Evolutionary conservation across 2,888 invertebrate genomes (phyloP).

Genomic region (Galerucella nymphaeae): DNA sequence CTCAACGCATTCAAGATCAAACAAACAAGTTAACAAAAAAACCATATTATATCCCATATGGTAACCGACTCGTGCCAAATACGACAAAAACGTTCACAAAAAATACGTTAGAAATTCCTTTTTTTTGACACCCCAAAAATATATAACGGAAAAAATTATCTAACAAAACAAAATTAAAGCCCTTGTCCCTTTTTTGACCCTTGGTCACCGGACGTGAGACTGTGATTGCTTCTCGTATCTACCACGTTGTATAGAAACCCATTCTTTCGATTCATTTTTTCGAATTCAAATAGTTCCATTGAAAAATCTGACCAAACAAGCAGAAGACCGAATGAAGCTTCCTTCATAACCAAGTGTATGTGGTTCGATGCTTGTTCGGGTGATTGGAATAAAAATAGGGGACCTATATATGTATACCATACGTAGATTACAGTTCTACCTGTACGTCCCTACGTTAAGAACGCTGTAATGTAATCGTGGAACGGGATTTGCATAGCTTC

Average conservation of each 20-base stretch:
- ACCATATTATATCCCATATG: constrained; percentile 35
- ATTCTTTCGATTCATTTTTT: constrained; percentile 48
- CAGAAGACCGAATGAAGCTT: constrained; percentile 27
- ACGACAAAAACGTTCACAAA: constrained; percentile 49
- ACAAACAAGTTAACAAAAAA: constrained; percentile 50
- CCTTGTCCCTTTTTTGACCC: constrained; percentile 53
- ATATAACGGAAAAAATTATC: constrained; percentile 54
- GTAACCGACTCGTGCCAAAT: constrained; percentile 47
- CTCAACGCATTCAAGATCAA: constrained; percentile 30
- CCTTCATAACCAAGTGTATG: constrained; percentile 33
- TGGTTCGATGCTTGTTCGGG: constrained; percentile 38
- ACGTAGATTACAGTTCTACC: constrained; percentile 32
- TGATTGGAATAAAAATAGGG: constrained; percentile 44
- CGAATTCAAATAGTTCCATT: constrained; percentile 48
- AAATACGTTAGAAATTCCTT: constrained; percentile 53
- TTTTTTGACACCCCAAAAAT: constrained; percentile 43
- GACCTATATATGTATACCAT: constrained; percentile 41
- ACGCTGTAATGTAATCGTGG: constrained; percentile 43
- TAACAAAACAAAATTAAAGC: constrained; percentile 47
- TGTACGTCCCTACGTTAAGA: constrained; percentile 11
- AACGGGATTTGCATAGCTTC: constrained; percentile 56
- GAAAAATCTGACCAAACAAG: constrained; percentile 51
- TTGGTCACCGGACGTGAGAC: constrained; percentile 50
- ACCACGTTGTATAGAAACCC: constrained; percentile 36
- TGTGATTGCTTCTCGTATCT: constrained; percentile 40